Evolutionary conservation across 2,113 vertebrate genomes (phyloP).

Genomic region (Sturnus vulgaris): DNA sequence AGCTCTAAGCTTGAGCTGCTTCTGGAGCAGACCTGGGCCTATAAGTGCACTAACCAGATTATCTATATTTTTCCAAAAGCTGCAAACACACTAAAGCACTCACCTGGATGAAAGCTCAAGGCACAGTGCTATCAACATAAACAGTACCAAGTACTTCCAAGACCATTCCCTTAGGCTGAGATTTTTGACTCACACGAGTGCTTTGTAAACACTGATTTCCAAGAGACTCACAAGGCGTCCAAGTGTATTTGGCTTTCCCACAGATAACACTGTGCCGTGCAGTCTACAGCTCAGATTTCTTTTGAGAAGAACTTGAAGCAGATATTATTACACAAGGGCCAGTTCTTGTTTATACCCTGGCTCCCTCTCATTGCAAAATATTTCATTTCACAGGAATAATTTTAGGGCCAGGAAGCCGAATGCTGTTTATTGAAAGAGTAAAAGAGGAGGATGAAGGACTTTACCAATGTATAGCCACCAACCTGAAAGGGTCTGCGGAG

Average conservation of each 20-base stretch:
- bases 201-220: conserved; percentile 6
- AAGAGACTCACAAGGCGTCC: not conserved
- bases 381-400: conserved; percentile 81
- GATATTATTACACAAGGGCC: conserved; percentile 22
- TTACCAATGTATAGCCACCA: conserved; percentile 87
- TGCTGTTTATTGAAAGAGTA: conserved; percentile 88
- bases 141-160: not conserved
- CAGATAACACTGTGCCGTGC: not conserved
- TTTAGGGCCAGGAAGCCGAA: conserved; percentile 81
- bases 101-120: not conserved
- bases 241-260: conserved; percentile 3
- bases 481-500: conserved; percentile 84
- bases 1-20: not conserved
- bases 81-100: not conserved
- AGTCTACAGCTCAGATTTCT: not conserved
- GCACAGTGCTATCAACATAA: not conserved
- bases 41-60: not conserved
- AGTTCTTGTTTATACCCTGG: conserved; percentile 51
- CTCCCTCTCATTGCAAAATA: conserved; percentile 60
- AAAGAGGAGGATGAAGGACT: conserved; percentile 88
- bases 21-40: not conserved
- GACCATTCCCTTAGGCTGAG: not conserved
- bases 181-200: not conserved
- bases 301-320: conserved; percentile 9
- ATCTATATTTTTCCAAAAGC: not conserved